A percentile compares a stretch with the other conserved stretches of the same genome.
Conservation (phyloP, 2,113 vertebrate genomes). For the Marmota flaviventris region DNA sequence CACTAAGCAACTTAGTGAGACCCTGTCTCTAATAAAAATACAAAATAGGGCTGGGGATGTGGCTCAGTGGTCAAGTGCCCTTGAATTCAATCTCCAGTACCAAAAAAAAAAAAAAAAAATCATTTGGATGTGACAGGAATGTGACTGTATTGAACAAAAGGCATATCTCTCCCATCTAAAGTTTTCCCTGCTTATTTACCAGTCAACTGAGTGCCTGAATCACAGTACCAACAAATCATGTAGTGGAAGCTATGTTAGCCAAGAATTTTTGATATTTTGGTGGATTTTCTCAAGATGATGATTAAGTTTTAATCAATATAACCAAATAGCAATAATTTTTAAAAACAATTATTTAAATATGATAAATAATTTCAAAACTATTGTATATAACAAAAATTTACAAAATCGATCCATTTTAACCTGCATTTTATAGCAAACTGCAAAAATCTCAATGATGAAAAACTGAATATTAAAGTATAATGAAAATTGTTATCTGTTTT, state of each 20-base stretch:
- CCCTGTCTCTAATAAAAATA: too few species aligned
- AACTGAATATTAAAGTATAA: constrained; percentile 41
- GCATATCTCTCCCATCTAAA: not conserved
- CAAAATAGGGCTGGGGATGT: too few species aligned
- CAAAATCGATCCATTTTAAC: not conserved
- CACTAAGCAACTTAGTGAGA: too few species aligned
- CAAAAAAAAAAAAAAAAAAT: not conserved
- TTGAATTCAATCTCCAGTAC: too few species aligned
- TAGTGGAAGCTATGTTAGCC: not conserved
- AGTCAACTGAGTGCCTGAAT: not conserved
- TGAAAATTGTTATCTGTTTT: not conserved
- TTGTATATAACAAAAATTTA: constrained; percentile 2
- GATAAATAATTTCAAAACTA: constrained; percentile 53
- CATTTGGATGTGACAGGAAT: not conserved
- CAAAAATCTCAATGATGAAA: not conserved
- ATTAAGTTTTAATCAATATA: constrained; percentile 16
- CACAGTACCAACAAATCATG: not conserved
- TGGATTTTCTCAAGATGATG: constrained; percentile 31
- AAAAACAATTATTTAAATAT: constrained; percentile 28
- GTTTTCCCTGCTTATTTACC: not conserved
- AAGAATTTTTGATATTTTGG: not conserved
- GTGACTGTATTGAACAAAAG: not conserved
- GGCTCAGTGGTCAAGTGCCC: too few species aligned
- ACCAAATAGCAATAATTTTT: not conserved
- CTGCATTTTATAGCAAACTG: not conserved